These are phyloP conservation scores for Natrix natrix DNA, from an alignment of 2,797 vertebrate species.

Conservation along the genomic window DNA sequence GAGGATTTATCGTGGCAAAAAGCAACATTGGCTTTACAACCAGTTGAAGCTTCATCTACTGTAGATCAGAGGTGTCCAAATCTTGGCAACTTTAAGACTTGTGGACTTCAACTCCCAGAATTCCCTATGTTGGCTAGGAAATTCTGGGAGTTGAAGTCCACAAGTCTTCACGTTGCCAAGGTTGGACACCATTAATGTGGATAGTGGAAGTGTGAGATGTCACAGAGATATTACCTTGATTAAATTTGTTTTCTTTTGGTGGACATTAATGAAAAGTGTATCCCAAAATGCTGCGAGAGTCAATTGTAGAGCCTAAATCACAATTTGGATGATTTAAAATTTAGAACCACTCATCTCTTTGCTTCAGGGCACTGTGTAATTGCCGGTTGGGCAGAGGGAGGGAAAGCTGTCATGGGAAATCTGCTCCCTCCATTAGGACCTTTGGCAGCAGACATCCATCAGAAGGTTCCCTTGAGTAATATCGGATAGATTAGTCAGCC, in stretches of 20 bases:
- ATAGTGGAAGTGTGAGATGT: neutral
- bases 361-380: neutral
- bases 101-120: neutral
- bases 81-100: neutral
- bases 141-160: too few species aligned
- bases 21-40: neutral
- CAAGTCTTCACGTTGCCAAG: too few species aligned
- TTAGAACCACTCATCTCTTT: neutral
- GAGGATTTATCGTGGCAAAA: neutral
- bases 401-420: conserved; percentile 19
- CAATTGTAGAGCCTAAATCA: accelerated
- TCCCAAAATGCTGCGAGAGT: neutral
- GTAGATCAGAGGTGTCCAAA: neutral
- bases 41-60: neutral
- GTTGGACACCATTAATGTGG: neutral
- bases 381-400: neutral
- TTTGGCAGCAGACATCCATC: neutral
- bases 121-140: neutral
- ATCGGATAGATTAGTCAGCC: neutral
- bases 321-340: neutral
- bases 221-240: neutral
- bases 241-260: neutral
- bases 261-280: neutral
- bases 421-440: conserved; percentile 4
- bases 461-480: neutral